phyloP scores from a whole-genome alignment of 2,888 invertebrate species.

The Darwinula stevensoni region DNA sequence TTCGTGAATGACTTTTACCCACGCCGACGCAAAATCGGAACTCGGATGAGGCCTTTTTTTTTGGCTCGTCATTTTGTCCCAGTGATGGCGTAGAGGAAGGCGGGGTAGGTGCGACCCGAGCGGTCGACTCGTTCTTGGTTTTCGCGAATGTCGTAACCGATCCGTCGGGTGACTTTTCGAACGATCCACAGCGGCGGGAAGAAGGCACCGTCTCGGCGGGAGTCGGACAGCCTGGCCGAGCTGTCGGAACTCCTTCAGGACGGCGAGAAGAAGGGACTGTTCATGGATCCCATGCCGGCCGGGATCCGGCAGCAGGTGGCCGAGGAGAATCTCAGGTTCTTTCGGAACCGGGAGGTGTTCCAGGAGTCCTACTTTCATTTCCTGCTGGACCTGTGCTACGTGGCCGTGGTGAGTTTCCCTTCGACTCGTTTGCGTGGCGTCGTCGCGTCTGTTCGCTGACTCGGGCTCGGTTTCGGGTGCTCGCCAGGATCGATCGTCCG shows the following conservation, averaged over 20 bases:
- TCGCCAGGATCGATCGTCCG: no score
- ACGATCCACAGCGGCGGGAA: neutral
- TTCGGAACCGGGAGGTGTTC: slow-evolving; percentile 19
- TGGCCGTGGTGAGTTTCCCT: slow-evolving; percentile 10
- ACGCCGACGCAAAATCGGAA: no score
- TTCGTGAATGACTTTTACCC: no score
- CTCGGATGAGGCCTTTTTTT: no score
- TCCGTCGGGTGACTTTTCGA: slow-evolving; percentile 1
- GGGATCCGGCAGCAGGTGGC: slow-evolving; percentile 16
- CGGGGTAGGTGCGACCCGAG: no score
- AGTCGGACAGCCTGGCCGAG: slow-evolving; percentile 18
- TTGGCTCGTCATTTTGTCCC: no score
- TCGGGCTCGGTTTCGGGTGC: no score
- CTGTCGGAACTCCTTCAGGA: slow-evolving; percentile 19
- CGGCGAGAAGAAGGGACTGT: slow-evolving; percentile 18
- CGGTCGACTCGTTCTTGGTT: neutral
- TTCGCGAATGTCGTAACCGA: neutral
- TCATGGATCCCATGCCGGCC: slow-evolving; percentile 17
- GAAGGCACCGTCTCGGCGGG: slow-evolving; percentile 5
- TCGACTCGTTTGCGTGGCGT: no score
- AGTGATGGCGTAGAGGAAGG: no score
- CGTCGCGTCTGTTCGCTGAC: no score
- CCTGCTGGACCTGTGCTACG: slow-evolving; percentile 14
- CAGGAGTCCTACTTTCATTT: slow-evolving; percentile 19
- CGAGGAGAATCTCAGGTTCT: slow-evolving; percentile 19